A percentile compares a stretch with the other conserved stretches of the same genome.
phyloP scores from a whole-genome alignment of 2,797 vertebrate species.

The Cossypha niveicapilla region DNA sequence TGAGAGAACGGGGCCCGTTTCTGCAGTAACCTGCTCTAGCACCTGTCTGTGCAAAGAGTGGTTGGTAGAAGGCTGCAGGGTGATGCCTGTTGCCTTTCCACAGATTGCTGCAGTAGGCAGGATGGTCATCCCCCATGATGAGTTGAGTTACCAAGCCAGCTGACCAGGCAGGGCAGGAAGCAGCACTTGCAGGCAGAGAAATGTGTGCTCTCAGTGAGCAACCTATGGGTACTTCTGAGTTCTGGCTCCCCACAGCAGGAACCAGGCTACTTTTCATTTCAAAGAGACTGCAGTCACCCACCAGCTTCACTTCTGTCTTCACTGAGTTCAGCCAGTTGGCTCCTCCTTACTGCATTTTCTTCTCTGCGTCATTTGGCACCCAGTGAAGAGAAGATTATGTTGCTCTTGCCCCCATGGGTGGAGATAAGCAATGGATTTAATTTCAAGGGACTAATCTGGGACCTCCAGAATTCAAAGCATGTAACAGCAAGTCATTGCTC shows the following conservation, averaged over 20 bases:
- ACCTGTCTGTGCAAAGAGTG: not conserved
- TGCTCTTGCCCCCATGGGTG: not conserved
- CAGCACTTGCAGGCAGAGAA: not conserved
- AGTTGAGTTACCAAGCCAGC: not conserved
- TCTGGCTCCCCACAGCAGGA: not conserved
- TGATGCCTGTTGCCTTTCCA: not conserved
- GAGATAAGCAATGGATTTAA: not conserved
- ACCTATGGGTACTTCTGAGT: not conserved
- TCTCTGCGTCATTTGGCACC: not conserved
- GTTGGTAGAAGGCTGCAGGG: not conserved
- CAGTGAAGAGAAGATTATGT: not conserved
- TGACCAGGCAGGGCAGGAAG: not conserved
- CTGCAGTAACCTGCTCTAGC: not conserved
- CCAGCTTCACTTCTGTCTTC: not conserved
- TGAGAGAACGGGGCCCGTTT: rapidly evolving
- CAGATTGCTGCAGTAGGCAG: not conserved
- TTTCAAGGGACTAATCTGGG: not conserved
- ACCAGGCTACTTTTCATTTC: not conserved
- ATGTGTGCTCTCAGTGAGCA: not conserved
- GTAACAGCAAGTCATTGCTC: not conserved
- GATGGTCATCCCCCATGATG: not conserved
- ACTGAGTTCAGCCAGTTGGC: not conserved
- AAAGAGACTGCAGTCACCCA: not conserved
- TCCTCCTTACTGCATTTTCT: not conserved
- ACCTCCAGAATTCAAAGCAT: not conserved